Percentiles rank a stretch among this genome's conserved stretches.
Conservation (phyloP, 2,113 vertebrate species). For the Pantherophis guttatus region DNA sequence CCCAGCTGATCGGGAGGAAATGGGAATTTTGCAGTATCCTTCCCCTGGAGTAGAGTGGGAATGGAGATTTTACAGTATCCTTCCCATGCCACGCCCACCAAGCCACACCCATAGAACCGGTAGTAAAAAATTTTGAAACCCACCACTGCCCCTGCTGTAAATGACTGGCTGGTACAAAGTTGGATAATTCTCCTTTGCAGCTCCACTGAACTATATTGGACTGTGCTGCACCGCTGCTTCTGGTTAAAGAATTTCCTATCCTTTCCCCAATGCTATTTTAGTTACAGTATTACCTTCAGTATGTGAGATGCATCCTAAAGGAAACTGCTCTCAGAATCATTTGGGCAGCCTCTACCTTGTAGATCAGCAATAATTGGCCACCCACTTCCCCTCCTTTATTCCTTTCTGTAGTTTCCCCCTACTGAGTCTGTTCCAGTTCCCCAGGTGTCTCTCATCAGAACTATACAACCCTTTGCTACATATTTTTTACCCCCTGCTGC, state of each 20-base stretch:
- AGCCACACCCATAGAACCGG: too few relatives aligned
- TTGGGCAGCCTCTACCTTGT: constrained; percentile 53
- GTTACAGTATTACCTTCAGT: constrained; percentile 38
- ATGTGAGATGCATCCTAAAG: constrained; percentile 50
- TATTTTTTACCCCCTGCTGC: constrained; percentile 44
- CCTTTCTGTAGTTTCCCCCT: constrained; percentile 49
- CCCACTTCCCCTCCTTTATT: constrained; percentile 33
- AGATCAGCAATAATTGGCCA: constrained; percentile 59
- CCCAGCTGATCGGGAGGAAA: too few relatives aligned
- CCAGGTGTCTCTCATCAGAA: constrained; percentile 38
- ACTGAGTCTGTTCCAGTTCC: constrained; percentile 43
- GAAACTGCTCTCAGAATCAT: constrained; percentile 61
- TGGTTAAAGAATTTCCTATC: constrained; percentile 42
- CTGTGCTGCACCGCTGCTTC: constrained; percentile 42
- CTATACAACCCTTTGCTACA: constrained; percentile 49
- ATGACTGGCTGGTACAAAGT: accelerated
- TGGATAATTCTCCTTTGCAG: constrained; percentile 47
- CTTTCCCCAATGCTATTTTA: constrained; percentile 45
- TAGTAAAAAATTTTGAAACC: too few relatives aligned
- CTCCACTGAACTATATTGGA: neutral
- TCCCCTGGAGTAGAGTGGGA: too few relatives aligned
- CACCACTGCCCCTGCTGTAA: neutral
- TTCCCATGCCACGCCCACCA: too few relatives aligned
- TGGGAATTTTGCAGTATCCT: too few relatives aligned
- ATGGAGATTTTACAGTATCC: too few relatives aligned